Conservation (phyloP, 2,888 invertebrate genomes). For the Cheilosia urbana region DNA sequence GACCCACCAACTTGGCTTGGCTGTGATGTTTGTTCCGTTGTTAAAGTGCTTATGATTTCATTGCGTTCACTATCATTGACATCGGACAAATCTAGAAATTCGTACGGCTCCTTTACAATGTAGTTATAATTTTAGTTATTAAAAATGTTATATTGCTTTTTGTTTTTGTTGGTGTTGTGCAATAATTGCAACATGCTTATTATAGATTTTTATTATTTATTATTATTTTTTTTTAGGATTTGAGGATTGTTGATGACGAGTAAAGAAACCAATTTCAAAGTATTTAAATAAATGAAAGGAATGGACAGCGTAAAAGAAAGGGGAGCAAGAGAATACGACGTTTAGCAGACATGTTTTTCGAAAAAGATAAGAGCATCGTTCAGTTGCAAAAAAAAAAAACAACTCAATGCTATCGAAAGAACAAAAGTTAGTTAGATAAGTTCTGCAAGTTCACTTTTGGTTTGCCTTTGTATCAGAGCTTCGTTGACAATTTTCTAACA, state of each 20-base stretch:
- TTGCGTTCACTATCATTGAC: constrained; percentile 88
- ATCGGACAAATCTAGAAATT: constrained; percentile 90
- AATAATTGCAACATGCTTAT: constrained; percentile 36
- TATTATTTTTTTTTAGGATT: constrained; percentile 21
- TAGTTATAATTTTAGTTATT: constrained; percentile 65
- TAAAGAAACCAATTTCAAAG: constrained; percentile 9
- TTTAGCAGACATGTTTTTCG: no score
- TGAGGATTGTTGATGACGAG: constrained; percentile 5
- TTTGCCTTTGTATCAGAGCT: no score
- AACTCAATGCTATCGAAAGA: no score
- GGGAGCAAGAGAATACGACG: no score
- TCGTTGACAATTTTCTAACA: no score
- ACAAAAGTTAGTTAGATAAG: no score
- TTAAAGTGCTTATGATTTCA: constrained; percentile 86
- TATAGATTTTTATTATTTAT: neutral
- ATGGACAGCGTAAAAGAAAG: constrained; percentile 3
- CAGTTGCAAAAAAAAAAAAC: no score
- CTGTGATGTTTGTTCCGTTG: constrained; percentile 48
- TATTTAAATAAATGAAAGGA: constrained; percentile 31
- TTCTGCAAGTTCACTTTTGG: no score
- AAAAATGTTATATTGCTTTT: constrained; percentile 59
- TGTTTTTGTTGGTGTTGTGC: constrained; percentile 25
- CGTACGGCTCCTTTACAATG: constrained; percentile 85
- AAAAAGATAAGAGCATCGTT: no score
- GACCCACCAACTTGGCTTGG: constrained; percentile 24